Conservation (phyloP, 2,888 invertebrate genomes). For the Drosophila meridionalis region DNA sequence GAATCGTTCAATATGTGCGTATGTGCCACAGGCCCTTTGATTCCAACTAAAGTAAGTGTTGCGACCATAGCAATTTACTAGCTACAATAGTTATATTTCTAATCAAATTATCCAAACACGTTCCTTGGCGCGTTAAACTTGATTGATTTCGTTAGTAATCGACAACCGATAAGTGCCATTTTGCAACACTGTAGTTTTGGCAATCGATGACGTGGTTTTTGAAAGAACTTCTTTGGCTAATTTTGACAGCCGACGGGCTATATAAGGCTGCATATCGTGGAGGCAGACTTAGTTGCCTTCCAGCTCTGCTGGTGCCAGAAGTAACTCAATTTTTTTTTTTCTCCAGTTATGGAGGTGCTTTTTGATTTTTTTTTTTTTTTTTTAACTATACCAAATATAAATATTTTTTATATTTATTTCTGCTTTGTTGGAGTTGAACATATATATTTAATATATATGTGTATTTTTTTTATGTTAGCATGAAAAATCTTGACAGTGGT, state of each 20-base stretch:
- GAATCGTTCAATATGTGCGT: slow-evolving; percentile 23
- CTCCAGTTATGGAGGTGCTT: no score
- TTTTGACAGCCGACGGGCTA: not conserved
- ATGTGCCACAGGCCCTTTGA: not conserved
- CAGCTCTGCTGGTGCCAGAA: not conserved
- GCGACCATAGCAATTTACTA: slow-evolving; percentile 3
- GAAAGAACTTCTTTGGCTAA: not conserved
- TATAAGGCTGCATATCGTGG: not conserved
- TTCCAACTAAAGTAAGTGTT: not conserved
- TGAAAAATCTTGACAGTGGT: no score
- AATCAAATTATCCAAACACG: slow-evolving; percentile 10
- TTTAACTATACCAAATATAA: no score
- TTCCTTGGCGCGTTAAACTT: slow-evolving; percentile 5
- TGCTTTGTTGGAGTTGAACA: no score
- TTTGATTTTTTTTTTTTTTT: no score
- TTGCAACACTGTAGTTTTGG: not conserved
- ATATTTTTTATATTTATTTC: no score
- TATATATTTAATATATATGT: no score
- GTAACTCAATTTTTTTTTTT: no score
- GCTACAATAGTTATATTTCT: slow-evolving; percentile 4
- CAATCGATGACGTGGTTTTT: not conserved
- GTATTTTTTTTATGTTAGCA: no score
- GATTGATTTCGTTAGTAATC: not conserved
- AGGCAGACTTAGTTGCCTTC: not conserved
- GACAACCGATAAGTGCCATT: not conserved